Evolutionary conservation across 37 sponge, comb jelly and placozoan genomes (phyloP).

Genomic region (Tethya wilhelma): DNA sequence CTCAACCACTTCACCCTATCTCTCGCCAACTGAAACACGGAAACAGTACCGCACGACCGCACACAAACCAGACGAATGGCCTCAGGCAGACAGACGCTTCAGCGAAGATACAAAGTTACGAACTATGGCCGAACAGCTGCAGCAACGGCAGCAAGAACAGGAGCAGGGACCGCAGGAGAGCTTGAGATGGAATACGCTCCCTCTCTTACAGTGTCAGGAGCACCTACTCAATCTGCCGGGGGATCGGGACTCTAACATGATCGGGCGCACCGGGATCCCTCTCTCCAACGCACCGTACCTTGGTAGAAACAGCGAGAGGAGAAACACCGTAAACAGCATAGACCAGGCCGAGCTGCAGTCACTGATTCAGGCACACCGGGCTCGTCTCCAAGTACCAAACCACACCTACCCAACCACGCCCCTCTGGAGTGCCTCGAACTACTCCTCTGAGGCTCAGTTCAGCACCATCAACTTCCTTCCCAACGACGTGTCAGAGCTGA

Average conservation of each 20-base stretch:
- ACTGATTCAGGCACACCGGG: too few species aligned
- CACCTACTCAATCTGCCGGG: too few species aligned
- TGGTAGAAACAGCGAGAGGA: neutral
- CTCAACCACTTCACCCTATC: neutral
- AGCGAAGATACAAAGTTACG: too few species aligned
- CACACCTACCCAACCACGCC: slow-evolving; percentile 1
- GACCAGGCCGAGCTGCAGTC: neutral
- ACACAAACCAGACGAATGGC: slow-evolving; percentile 54
- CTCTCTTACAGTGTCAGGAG: too few species aligned
- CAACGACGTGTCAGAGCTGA: neutral
- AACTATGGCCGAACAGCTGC: neutral
- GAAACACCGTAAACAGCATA: neutral
- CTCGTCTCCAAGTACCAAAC: too few species aligned
- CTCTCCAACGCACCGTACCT: too few species aligned
- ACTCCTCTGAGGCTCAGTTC: too few species aligned
- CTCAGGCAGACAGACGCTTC: slow-evolving; percentile 19
- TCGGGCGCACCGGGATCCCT: too few species aligned
- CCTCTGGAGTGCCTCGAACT: neutral
- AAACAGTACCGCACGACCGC: neutral
- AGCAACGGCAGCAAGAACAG: neutral
- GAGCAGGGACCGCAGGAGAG: too few species aligned
- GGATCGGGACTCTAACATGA: too few species aligned
- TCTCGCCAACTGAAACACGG: neutral
- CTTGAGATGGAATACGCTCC: too few species aligned
- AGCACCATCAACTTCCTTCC: too few species aligned